These are phyloP conservation scores for Ericerus pela DNA, from an alignment of 1,140 invertebrate species.

Conservation along the genomic window DNA sequence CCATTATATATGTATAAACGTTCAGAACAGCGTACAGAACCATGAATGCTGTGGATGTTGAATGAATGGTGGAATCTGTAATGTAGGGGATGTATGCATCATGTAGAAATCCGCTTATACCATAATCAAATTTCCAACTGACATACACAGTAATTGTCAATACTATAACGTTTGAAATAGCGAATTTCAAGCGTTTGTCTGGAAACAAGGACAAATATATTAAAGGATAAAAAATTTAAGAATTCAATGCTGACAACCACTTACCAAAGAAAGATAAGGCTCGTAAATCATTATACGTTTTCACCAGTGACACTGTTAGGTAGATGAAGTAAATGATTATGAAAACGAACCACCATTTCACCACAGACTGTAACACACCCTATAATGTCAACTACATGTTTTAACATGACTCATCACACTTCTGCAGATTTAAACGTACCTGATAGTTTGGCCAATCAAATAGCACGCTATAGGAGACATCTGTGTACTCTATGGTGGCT, in stretches of 20 bases:
- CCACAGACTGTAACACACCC: slow-evolving; percentile 49
- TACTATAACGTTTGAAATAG: slow-evolving; percentile 42
- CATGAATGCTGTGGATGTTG: slow-evolving; percentile 86
- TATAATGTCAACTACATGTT: too few species aligned
- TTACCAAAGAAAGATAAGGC: slow-evolving; percentile 96
- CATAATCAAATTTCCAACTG: not conserved
- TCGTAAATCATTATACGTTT: slow-evolving; percentile 82
- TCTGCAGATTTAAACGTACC: slow-evolving; percentile 2
- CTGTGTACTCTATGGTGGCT: slow-evolving; percentile 69
- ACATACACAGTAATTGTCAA: not conserved
- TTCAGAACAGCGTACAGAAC: slow-evolving; percentile 88
- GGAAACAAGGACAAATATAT: slow-evolving; percentile 18
- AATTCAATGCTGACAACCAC: slow-evolving; percentile 19
- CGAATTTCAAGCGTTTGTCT: slow-evolving; percentile 84
- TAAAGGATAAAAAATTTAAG: not conserved
- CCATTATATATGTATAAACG: slow-evolving; percentile 85
- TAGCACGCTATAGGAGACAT: slow-evolving; percentile 86
- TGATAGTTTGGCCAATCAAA: slow-evolving; percentile 76
- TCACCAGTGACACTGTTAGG: slow-evolving; percentile 63
- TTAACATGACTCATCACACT: too few species aligned
- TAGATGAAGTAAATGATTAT: slow-evolving; percentile 74
- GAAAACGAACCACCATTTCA: slow-evolving; percentile 76
- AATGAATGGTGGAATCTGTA: slow-evolving; percentile 53
- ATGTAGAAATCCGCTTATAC: slow-evolving; percentile 55
- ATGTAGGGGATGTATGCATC: slow-evolving; percentile 85